Evolutionary conservation across 2,888 invertebrate genomes (phyloP).

Genomic region (Drosophila quinaria): DNA sequence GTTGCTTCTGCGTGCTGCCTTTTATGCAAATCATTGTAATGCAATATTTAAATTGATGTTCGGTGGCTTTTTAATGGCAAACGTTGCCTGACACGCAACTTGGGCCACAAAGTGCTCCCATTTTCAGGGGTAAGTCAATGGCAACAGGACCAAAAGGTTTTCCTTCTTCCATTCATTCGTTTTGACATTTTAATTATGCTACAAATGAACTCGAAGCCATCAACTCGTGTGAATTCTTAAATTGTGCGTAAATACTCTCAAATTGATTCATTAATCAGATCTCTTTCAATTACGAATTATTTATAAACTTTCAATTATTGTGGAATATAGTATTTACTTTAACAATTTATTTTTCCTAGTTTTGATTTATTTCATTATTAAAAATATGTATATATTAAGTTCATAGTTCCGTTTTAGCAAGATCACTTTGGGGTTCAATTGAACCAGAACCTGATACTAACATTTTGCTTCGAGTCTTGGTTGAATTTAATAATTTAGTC

Average conservation of each 20-base stretch:
- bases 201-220: conserved; percentile 30
- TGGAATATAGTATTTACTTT: background rate
- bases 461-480: no score
- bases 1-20: conserved; percentile 51
- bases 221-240: conserved; percentile 39
- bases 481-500: no score
- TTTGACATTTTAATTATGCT: conserved; percentile 56
- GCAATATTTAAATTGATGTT: conserved; percentile 81
- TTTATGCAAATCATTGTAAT: conserved; percentile 81
- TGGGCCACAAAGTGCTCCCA: conserved; percentile 39
- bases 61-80: conserved; percentile 74
- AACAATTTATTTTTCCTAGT: background rate
- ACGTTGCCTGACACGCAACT: conserved; percentile 58
- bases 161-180: conserved; percentile 6
- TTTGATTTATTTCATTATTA: no score
- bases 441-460: no score
- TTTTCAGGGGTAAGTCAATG: conserved; percentile 29
- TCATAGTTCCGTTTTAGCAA: no score
- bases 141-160: conserved; percentile 23
- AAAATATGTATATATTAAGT: no score
- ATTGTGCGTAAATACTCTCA: background rate
- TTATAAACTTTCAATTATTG: background rate
- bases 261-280: conserved; percentile 10
- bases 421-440: no score
- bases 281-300: background rate